Conservation (phyloP, 1,140 invertebrate species). For the Brachionus angularis region DNA sequence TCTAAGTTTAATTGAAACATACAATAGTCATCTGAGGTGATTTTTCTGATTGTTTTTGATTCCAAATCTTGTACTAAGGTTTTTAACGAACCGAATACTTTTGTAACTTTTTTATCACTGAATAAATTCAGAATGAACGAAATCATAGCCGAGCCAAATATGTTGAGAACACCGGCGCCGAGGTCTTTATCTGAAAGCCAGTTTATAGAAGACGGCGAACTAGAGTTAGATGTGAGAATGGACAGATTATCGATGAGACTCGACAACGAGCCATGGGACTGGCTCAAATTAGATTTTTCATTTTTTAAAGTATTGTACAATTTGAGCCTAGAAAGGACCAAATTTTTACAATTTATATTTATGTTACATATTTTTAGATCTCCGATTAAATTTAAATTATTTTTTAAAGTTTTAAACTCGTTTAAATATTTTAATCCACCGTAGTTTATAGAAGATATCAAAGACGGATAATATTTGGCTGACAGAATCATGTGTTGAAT, state of each 20-base stretch:
- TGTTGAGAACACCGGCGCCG: conserved; percentile 23
- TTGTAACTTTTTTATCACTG: conserved; percentile 1
- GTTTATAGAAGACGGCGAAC: neutral
- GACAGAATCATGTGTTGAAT: conserved; percentile 40
- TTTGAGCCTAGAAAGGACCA: neutral
- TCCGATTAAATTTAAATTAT: neutral
- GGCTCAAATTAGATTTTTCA: neutral
- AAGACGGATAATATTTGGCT: conserved; percentile 38
- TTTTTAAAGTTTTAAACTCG: conserved; percentile 14
- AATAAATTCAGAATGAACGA: conserved; percentile 12
- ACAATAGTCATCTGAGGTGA: conserved; percentile 30
- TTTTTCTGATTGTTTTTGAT: conserved; percentile 12
- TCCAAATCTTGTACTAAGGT: too few relatives aligned
- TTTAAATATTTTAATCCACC: conserved; percentile 23
- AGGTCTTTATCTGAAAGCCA: conserved; percentile 30
- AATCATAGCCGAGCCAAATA: conserved; percentile 17
- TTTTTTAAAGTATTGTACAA: neutral
- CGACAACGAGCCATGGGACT: neutral
- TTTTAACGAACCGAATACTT: conserved; percentile 8
- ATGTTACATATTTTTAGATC: conserved; percentile 11
- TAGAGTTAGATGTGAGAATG: neutral
- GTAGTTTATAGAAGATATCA: conserved; percentile 13
- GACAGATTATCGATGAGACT: conserved; percentile 1
- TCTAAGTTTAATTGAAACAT: conserved; percentile 40
- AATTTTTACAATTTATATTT: conserved; percentile 3